phyloP scores from a whole-genome alignment of 2,888 invertebrate species.

The Ectemnius continuus region DNA sequence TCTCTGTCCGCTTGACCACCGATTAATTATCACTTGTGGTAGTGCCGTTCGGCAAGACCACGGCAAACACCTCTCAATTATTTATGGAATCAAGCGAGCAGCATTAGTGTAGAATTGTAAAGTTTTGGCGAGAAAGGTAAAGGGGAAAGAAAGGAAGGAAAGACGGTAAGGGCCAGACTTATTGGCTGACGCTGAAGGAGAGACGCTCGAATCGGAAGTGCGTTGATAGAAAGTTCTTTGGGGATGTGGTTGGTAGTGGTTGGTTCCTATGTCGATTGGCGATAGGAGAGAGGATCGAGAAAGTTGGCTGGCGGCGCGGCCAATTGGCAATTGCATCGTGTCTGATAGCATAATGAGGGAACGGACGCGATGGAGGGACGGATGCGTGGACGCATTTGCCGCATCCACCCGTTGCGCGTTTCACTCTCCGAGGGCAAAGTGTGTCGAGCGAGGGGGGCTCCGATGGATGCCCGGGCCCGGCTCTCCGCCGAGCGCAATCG shows the following conservation, averaged over 20 bases:
- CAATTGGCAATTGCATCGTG: conserved; percentile 69
- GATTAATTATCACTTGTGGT: too few relatives aligned
- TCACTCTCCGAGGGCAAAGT: conserved; percentile 44
- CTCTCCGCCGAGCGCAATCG: conserved; percentile 7
- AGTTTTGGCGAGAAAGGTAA: too few relatives aligned
- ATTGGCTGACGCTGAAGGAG: too few relatives aligned
- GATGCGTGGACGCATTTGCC: conserved; percentile 57
- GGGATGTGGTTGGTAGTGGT: too few relatives aligned
- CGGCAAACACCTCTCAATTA: too few relatives aligned
- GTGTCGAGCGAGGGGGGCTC: conserved; percentile 25
- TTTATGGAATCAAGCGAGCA: too few relatives aligned
- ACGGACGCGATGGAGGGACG: conserved; percentile 54
- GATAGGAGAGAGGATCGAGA: conserved; percentile 41
- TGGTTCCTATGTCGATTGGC: conserved; percentile 4
- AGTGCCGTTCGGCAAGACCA: too few relatives aligned
- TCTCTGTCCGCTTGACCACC: too few relatives aligned
- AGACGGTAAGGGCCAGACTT: not conserved
- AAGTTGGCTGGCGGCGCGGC: conserved; percentile 54
- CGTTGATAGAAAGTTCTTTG: too few relatives aligned
- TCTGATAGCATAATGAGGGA: conserved; percentile 70
- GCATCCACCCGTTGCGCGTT: conserved; percentile 54
- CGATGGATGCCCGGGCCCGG: not conserved
- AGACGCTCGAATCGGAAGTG: too few relatives aligned
- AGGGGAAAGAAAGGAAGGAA: not conserved
- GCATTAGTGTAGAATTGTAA: too few relatives aligned